Percentiles rank a stretch among this genome's conserved stretches.
Evolutionary conservation across 2,797 vertebrate species (phyloP).

Genomic region (Arrhamphus sclerolepis): DNA sequence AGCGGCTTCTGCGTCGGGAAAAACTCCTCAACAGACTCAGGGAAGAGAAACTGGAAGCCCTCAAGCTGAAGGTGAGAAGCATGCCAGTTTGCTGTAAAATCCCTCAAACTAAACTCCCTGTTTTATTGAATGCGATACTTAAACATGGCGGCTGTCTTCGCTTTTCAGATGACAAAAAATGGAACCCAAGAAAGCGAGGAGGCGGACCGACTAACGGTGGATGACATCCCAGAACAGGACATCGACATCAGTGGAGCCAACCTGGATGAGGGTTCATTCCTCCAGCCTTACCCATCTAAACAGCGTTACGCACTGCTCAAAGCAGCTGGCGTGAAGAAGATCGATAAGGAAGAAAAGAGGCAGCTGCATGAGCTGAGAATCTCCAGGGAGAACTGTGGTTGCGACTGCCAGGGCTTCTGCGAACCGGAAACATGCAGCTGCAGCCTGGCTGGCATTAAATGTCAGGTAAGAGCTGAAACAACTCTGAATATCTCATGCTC

Average conservation of each 20-base stretch:
- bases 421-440: conserved; percentile 96
- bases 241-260: conserved; percentile 81
- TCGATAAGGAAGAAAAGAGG: conserved; percentile 93
- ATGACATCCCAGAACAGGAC: conserved; percentile 89
- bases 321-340: conserved; percentile 90
- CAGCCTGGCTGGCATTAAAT: conserved; percentile 94
- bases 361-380: conserved; percentile 91
- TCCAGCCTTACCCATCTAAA: conserved; percentile 91
- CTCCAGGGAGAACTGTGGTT: conserved; percentile 94
- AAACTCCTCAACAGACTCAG: conserved; percentile 88
- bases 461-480: conserved; percentile 85
- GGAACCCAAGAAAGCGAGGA: conserved; percentile 86
- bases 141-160: neutral
- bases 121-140: neutral
- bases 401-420: conserved; percentile 91
- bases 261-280: conserved; percentile 88
- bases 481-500: neutral
- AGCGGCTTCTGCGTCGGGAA: conserved; percentile 82
- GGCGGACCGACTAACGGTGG: conserved; percentile 84
- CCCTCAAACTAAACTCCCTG: neutral
- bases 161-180: conserved; percentile 87
- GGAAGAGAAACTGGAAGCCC: conserved; percentile 90
- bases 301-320: conserved; percentile 88
- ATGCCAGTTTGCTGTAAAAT: neutral
- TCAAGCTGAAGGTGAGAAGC: conserved; percentile 85